Percentiles rank a stretch among this genome's conserved stretches.
phyloP scores from a whole-genome alignment of 2,113 vertebrate genomes.

The Chloropsis cyanopogon region DNA sequence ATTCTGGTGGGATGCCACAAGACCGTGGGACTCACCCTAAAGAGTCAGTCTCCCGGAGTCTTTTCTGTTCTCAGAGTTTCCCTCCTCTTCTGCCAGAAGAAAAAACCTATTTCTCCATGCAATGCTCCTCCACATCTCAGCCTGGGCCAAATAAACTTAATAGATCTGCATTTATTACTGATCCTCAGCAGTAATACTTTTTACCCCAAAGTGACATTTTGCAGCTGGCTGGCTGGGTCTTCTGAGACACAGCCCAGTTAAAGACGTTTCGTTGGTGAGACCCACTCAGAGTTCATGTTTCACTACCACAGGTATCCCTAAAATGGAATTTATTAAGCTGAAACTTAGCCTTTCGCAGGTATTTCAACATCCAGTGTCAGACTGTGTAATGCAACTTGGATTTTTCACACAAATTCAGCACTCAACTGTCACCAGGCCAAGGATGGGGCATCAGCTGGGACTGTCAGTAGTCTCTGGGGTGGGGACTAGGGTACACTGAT shows the following conservation, averaged over 20 bases:
- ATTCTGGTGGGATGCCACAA: neutral
- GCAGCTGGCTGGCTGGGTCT: neutral
- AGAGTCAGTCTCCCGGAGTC: neutral
- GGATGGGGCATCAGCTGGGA: fast-evolving
- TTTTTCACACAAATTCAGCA: neutral
- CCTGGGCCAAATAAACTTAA: neutral
- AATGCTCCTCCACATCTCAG: neutral
- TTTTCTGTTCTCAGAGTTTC: neutral
- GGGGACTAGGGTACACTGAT: fast-evolving
- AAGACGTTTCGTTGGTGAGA: neutral
- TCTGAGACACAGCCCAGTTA: neutral
- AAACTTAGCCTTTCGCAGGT: neutral
- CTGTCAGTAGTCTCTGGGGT: neutral
- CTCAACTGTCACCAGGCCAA: neutral
- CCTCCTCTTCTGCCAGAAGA: neutral
- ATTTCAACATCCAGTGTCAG: neutral
- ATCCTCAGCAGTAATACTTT: neutral
- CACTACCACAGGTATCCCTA: neutral
- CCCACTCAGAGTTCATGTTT: neutral
- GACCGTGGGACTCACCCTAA: neutral
- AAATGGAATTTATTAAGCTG: neutral
- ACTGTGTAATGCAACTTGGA: fast-evolving
- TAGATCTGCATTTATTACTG: neutral
- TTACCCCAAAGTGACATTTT: neutral
- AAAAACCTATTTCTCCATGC: neutral